These are phyloP conservation scores for Epinephelus awoara DNA, from an alignment of 2,797 vertebrate species.

Conservation along the genomic window DNA sequence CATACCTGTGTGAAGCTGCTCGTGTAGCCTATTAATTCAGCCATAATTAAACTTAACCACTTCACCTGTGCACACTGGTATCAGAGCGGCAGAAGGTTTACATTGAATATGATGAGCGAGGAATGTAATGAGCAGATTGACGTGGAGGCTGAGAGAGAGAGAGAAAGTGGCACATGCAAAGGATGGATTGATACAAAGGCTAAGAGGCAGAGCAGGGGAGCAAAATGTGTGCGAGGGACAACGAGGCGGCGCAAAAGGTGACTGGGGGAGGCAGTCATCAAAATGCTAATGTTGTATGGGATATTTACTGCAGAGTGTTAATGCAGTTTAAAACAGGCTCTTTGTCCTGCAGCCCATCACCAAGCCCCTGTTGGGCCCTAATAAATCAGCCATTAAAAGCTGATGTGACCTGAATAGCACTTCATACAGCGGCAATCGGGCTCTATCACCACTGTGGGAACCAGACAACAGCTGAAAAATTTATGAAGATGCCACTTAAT, in stretches of 20 bases:
- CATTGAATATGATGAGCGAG: constrained; percentile 18
- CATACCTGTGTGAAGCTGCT: constrained; percentile 35
- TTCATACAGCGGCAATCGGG: constrained; percentile 69
- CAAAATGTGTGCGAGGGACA: constrained; percentile 30
- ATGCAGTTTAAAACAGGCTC: constrained; percentile 86
- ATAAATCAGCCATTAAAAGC: constrained; percentile 87
- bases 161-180: constrained; percentile 19
- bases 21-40: constrained; percentile 69
- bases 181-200: constrained; percentile 57
- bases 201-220: constrained; percentile 45
- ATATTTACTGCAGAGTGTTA: constrained; percentile 85
- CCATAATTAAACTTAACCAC: constrained; percentile 76
- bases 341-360: constrained; percentile 81
- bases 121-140: constrained; percentile 16
- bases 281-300: constrained; percentile 84
- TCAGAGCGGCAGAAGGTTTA: constrained; percentile 2
- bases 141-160: constrained; percentile 10
- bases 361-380: constrained; percentile 73
- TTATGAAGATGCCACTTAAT: constrained; percentile 78
- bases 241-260: constrained; percentile 64
- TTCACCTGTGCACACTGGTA: constrained; percentile 35
- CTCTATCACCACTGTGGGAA: constrained; percentile 58
- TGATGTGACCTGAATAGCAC: constrained; percentile 85
- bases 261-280: constrained; percentile 77
- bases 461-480: constrained; percentile 81